Conservation (phyloP, 2,797 vertebrate species). For the Peromyscus melanophrys region DNA sequence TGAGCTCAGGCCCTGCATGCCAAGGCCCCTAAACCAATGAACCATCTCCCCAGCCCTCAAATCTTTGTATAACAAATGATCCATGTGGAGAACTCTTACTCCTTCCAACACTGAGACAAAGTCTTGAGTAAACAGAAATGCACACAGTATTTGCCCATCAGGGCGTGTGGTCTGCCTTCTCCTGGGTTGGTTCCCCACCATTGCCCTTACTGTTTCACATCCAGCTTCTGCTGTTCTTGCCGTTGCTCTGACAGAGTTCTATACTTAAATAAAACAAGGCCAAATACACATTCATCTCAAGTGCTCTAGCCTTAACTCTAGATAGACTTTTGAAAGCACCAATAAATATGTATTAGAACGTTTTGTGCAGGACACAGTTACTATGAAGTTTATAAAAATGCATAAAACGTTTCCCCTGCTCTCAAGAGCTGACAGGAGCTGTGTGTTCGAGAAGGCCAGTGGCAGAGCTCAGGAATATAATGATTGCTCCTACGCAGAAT, state of each 20-base stretch:
- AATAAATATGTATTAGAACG: constrained; percentile 22
- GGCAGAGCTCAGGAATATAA: background rate
- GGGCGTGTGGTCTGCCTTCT: background rate
- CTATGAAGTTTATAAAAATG: background rate
- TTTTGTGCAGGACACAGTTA: background rate
- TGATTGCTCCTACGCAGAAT: background rate
- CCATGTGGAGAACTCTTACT: background rate
- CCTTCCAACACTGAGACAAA: background rate
- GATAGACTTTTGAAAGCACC: background rate
- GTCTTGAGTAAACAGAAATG: background rate
- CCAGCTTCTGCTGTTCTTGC: background rate
- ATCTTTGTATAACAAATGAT: background rate
- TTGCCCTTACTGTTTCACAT: background rate
- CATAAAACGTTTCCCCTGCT: background rate
- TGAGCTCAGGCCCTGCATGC: background rate
- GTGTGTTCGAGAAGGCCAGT: background rate
- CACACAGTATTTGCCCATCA: rapidly evolving
- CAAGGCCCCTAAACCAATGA: background rate
- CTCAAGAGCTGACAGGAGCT: background rate
- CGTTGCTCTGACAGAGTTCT: background rate
- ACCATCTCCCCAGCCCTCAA: background rate
- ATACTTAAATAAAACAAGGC: constrained; percentile 17
- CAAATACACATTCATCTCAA: background rate
- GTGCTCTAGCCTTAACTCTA: background rate
- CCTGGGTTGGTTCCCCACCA: background rate